Conservation (phyloP, 2,113 vertebrate genomes). For the Callaeas wilsoni region DNA sequence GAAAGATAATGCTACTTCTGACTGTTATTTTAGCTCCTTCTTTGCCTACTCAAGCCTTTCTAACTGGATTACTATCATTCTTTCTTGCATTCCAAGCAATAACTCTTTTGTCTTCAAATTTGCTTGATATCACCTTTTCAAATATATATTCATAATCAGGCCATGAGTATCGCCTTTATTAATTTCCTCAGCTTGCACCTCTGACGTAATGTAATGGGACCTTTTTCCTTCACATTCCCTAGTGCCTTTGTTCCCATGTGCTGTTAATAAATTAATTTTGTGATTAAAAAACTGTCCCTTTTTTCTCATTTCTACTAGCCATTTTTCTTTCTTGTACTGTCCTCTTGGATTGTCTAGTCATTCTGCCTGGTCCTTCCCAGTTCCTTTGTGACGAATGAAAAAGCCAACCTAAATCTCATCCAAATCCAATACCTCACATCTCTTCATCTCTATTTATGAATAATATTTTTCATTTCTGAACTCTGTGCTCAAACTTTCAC, state of each 20-base stretch:
- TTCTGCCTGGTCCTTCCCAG: neutral
- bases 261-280: neutral
- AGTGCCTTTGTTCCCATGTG: neutral
- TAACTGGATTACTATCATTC: neutral
- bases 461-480: neutral
- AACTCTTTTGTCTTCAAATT: neutral
- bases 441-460: neutral
- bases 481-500: neutral
- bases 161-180: neutral
- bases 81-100: neutral
- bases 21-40: neutral
- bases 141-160: neutral
- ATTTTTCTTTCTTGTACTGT: neutral
- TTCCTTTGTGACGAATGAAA: neutral
- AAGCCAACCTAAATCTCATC: neutral
- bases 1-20: neutral
- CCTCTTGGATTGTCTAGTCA: neutral
- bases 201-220: neutral
- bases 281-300: neutral
- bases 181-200: neutral
- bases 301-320: neutral
- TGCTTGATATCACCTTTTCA: neutral
- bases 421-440: neutral
- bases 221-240: neutral
- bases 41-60: neutral